Percentiles rank a stretch among this genome's conserved stretches.
Conservation (phyloP, 2,797 vertebrate species). For the Xerus rutilus region DNA sequence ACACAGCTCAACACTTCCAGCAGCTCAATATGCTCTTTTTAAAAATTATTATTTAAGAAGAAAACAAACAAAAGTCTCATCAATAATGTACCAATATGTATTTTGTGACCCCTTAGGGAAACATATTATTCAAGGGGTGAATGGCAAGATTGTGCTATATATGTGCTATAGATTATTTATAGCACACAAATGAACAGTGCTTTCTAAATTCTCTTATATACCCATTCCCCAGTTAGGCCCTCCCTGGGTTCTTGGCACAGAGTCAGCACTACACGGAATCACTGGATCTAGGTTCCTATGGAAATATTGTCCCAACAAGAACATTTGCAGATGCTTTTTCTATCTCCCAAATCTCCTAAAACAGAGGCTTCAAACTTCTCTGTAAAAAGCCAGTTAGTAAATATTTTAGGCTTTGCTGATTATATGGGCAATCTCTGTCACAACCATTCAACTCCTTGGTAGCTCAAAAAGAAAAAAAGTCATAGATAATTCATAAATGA, state of each 20-base stretch:
- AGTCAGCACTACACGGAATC: not conserved
- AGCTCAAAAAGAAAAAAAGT: not conserved
- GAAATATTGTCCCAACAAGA: conserved; percentile 59
- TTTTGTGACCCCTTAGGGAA: not conserved
- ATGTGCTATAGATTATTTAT: not conserved
- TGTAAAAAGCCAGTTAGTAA: conserved; percentile 38
- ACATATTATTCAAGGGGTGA: not conserved
- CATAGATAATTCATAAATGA: conserved; percentile 52
- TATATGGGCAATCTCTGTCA: not conserved
- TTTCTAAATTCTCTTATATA: not conserved
- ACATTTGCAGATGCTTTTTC: conserved; percentile 4
- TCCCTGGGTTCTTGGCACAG: not conserved
- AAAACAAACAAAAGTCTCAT: conserved; percentile 35
- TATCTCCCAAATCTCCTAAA: conserved; percentile 32
- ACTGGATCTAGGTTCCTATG: conserved; percentile 32
- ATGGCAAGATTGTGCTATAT: not conserved
- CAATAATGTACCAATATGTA: not conserved
- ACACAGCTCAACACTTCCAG: conserved; percentile 1
- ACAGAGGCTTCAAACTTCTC: not conserved
- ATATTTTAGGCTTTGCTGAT: conserved; percentile 58
- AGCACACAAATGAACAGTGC: not conserved
- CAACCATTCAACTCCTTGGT: not conserved
- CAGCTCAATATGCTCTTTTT: conserved; percentile 1
- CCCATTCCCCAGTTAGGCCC: not conserved
- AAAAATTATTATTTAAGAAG: not conserved